A percentile compares a stretch with the other conserved stretches of the same genome.
Evolutionary conservation across 2,113 vertebrate species (phyloP).

Genomic region (Excalfactoria chinensis): DNA sequence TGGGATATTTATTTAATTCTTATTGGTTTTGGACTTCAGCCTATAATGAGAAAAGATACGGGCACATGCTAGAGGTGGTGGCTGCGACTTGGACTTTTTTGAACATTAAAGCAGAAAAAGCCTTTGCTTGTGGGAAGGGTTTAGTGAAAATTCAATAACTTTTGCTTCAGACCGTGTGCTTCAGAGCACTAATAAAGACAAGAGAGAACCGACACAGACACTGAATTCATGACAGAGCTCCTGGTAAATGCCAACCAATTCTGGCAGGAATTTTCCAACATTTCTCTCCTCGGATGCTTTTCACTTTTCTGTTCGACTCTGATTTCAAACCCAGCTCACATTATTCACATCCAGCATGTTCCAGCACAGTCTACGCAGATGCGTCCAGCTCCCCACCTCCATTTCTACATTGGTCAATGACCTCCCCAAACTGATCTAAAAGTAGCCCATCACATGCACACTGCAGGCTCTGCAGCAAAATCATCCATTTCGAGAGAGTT

Average conservation of each 20-base stretch:
- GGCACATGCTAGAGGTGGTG: slow-evolving; percentile 56
- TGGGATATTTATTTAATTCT: slow-evolving; percentile 81
- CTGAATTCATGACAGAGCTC: background rate
- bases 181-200: slow-evolving; percentile 75
- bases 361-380: background rate
- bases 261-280: background rate
- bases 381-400: background rate
- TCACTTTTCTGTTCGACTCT: background rate
- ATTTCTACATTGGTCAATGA: fast-evolving
- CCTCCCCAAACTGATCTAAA: background rate
- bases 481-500: background rate
- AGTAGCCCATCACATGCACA: fast-evolving
- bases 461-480: fast-evolving
- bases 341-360: background rate
- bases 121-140: slow-evolving; percentile 73
- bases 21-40: slow-evolving; percentile 82
- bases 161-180: slow-evolving; percentile 72
- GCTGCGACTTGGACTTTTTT: slow-evolving; percentile 71
- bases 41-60: slow-evolving; percentile 78
- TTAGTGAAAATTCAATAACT: slow-evolving; percentile 83
- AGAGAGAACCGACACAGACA: slow-evolving; percentile 53
- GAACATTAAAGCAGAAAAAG: slow-evolving; percentile 78
- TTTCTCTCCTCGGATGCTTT: background rate
- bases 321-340: background rate
- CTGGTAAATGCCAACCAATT: background rate